Percentiles rank a stretch among this genome's conserved stretches.
These are phyloP conservation scores for Pantherophis alleghaniensis DNA, from an alignment of 2,797 vertebrate species.

Conservation along the genomic window DNA sequence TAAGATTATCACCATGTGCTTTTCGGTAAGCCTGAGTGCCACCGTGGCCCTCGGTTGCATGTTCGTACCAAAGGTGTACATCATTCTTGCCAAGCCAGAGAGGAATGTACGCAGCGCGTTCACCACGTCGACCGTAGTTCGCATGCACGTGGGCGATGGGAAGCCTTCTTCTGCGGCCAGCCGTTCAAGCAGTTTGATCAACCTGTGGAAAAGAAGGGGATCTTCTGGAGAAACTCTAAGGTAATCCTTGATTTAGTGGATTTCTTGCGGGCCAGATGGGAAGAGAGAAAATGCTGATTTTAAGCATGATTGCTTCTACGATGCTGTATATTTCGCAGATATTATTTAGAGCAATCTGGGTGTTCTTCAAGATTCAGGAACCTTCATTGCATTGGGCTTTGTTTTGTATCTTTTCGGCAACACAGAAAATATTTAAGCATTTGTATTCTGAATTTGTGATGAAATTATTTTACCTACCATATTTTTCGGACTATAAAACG, in stretches of 20 bases:
- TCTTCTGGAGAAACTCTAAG: conserved; percentile 95
- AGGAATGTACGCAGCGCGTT: conserved; percentile 97
- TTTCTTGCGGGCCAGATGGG: not conserved
- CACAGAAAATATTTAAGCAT: not conserved
- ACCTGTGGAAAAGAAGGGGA: conserved; percentile 94
- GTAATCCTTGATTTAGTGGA: conserved; percentile 66
- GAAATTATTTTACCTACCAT: not conserved
- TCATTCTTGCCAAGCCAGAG: conserved; percentile 97
- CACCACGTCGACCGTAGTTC: conserved; percentile 95
- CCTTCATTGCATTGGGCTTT: not conserved
- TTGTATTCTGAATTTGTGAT: not conserved
- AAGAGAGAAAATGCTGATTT: not conserved
- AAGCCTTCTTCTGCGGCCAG: conserved; percentile 93
- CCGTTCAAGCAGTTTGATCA: conserved; percentile 93
- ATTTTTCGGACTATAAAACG: too few relatives aligned
- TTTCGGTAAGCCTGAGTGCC: conserved; percentile 96
- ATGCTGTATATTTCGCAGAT: not conserved
- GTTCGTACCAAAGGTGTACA: conserved; percentile 98
- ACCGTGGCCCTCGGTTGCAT: conserved; percentile 96
- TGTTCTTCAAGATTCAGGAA: not conserved
- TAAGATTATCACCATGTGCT: conserved; percentile 99
- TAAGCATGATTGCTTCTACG: not conserved
- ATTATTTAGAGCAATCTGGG: not conserved
- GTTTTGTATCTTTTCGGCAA: not conserved
- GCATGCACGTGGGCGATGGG: conserved; percentile 96